These are phyloP conservation scores for Apeira syringaria DNA, from an alignment of 2,888 invertebrate genomes.

Conservation along the genomic window DNA sequence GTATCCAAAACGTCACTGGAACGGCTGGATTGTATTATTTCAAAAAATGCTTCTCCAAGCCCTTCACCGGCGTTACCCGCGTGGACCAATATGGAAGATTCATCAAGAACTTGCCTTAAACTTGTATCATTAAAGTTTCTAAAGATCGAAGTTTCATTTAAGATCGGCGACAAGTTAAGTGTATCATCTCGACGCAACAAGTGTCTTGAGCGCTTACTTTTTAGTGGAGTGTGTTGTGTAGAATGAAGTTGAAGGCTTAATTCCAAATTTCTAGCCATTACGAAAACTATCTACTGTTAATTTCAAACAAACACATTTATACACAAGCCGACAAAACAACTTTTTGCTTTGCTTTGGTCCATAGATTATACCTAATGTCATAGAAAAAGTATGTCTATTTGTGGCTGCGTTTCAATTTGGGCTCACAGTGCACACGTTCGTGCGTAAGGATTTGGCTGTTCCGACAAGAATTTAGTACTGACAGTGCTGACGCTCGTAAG, in stretches of 20 bases:
- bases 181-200: conserved; percentile 68
- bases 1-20: conserved; percentile 84
- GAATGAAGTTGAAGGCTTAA: conserved; percentile 59
- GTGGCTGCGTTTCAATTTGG: no score
- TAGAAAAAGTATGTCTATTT: no score
- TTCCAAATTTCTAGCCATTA: conserved; percentile 48
- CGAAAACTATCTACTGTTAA: no score
- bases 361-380: no score
- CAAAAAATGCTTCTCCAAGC: conserved; percentile 72
- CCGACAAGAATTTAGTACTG: no score
- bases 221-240: conserved; percentile 63
- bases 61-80: conserved; percentile 59
- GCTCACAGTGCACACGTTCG: no score
- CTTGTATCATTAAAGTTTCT: conserved; percentile 76
- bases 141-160: conserved; percentile 75
- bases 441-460: no score
- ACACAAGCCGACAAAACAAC: no score
- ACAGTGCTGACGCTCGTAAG: no score
- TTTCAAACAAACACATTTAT: no score
- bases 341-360: no score
- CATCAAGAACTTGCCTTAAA: conserved; percentile 69
- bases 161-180: conserved; percentile 69
- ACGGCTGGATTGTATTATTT: conserved; percentile 71
- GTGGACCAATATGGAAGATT: conserved; percentile 62
- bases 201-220: conserved; percentile 58